Base-by-base conservation (phyloP, 2,888 invertebrate genomes). In the Drosophila kambysellisi region DNA sequence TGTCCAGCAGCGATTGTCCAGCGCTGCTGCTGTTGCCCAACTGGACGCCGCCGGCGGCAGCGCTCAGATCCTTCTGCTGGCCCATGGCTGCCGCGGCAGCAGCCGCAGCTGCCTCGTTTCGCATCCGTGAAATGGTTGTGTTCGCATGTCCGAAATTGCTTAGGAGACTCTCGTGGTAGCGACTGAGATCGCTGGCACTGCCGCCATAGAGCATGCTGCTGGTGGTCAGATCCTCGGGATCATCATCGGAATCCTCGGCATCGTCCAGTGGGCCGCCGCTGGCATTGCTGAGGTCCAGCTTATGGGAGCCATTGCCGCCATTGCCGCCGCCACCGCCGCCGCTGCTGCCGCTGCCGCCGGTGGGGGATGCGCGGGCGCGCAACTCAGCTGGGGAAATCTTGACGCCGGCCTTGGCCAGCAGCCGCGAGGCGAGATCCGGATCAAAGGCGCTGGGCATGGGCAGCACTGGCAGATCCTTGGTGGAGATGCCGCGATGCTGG, bases 391-490 rank as follows among this genome's bases (percentile, higher is more conserved):
- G 95, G 9, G 96, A 96, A 61, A 97, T 97, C 92, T 97, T 97
- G 12, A 97, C 97, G 12, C 97, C 97, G 0, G 97, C 97, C 92
- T 98, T 98, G 43, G 97, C 97, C 76, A 98, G 94, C 74, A 98
- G 94, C 77, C 97, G 96, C 94, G 96, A 96, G 68, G 98, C 98
- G 58, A 98, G 94, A 76, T 97, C 97, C 0, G 98, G 98, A 93
- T 98, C 97, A 92, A 98, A 98, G 30, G 97, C 96, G 71, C 97
- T 97, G 30, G 98, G 98, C 98, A 98, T 98, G 71, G 98, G 98
- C 79, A 98, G 94, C 51, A 98, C 98, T 12, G 98, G 98, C 86
- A 98, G 94, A 93, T 98, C 98, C 94, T 98, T 98, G 87, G 98
- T 98, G 92, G 97, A 97, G 92, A 98, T 98, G 76, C 98, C 98